Base-by-base conservation (phyloP, 2,888 invertebrate species). In the Dasysyrphus albostriatus region DNA sequence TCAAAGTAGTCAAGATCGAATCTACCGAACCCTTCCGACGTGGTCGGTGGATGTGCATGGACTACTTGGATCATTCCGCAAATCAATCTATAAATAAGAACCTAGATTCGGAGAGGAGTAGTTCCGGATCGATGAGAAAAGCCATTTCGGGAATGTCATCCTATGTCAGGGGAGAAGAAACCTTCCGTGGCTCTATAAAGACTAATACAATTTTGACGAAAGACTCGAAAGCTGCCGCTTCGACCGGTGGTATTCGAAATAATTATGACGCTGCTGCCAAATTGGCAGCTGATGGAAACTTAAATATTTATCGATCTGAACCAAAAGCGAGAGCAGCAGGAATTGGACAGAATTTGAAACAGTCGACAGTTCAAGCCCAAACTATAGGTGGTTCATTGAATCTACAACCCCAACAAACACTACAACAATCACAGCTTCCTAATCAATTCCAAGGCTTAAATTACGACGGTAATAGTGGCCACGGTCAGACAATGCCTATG, bases 1-100 rank as follows among this genome's bases (percentile, higher is more conserved):
- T 98, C 93, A 97, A 97, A 94, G 98, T 98, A 90, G 98, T 98
- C 49, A 98, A 98, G 94, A 98, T 98, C 89, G 98, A 98, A 93
- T 98, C 97, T 90, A 97, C 97, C n/a, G 97, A 98, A 93, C 98
- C 98, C 19, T 98, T 98, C 91, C 96, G 96, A 89, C 95, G 98
- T 79, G 98, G 98, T 34, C 94, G 98, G 89, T 98, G 98, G 98
- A 96, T 96, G 93, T 98, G 98, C 93, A 97, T 97, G 96, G 98
- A 98, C 93, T 98, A 97, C 93, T 94, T 97, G 90, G 98, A 98
- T 93, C 97, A 97, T 90, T 96, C 96, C 65, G 94, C 95, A 78
- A 92, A 93, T 79, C 67, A 89, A 88, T 49, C 51, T 16, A 8
- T 81, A 54, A 89, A 89, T 47, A 89, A 88, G 88, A 89, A 90